phyloP scores from a whole-genome alignment of 1,140 invertebrate genomes.

The Heliconius hewitsoni region DNA sequence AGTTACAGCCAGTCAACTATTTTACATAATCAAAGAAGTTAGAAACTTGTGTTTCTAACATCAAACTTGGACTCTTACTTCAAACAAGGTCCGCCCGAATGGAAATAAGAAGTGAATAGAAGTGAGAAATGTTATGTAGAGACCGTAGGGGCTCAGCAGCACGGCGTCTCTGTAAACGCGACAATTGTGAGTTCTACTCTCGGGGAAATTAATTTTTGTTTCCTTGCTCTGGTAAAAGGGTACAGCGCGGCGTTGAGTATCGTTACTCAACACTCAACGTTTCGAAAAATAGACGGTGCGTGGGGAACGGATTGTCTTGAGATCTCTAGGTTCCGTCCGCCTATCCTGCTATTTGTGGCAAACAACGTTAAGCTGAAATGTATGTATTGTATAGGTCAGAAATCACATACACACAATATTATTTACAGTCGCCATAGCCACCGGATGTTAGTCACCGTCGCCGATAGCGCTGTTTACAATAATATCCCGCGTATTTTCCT shows the following conservation, averaged over 20 bases:
- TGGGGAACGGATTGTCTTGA: no score
- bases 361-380: not conserved
- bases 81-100: constrained; percentile 9
- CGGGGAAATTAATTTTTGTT: no score
- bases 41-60: constrained; percentile 17
- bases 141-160: no score
- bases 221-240: no score
- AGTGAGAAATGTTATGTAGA: no score
- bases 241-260: no score
- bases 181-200: no score
- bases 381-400: constrained; percentile 10
- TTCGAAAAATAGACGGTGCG: no score
- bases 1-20: not conserved
- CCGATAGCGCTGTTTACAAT: constrained; percentile 11
- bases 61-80: constrained; percentile 1
- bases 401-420: not conserved
- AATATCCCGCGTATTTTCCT: not conserved
- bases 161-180: no score
- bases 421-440: not conserved
- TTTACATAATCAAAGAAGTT: constrained; percentile 10
- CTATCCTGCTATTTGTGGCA: no score
- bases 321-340: no score
- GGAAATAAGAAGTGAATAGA: constrained; percentile 20
- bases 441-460: constrained; percentile 11
- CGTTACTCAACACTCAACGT: no score